phyloP scores from a whole-genome alignment of 2,113 vertebrate species.

The Phrynosoma blainvillii region DNA sequence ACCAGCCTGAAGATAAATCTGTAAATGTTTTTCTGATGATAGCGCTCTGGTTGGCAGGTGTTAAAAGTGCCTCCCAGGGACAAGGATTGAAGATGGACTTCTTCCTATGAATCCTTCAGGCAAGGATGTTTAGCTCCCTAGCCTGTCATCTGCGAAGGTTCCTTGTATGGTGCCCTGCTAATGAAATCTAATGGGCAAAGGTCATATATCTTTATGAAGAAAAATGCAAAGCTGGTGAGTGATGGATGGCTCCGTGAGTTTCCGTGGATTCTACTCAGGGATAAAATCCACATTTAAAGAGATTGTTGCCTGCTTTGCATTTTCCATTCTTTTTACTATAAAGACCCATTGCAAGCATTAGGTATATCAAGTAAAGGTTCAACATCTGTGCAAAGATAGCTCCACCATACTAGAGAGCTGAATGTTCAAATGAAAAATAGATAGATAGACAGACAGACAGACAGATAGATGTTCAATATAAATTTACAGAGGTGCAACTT shows the following conservation, averaged over 20 bases:
- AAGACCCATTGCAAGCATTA: conserved; percentile 47
- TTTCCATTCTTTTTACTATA: conserved; percentile 60
- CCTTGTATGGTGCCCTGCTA: conserved; percentile 86
- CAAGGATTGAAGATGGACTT: conserved; percentile 95
- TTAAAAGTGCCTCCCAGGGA: conserved; percentile 99
- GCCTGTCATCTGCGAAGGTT: conserved; percentile 80
- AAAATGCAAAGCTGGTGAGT: conserved; percentile 80
- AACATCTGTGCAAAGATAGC: conserved; percentile 58
- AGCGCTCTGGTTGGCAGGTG: conserved; percentile 98
- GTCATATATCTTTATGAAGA: conserved; percentile 88
- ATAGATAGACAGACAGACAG: not conserved
- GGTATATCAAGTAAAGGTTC: conserved; percentile 46
- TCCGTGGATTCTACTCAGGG: conserved; percentile 74
- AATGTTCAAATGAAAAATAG: conserved; percentile 39
- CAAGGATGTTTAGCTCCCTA: conserved; percentile 84
- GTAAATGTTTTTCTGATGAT: conserved; percentile 99
- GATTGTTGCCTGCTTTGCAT: conserved; percentile 57
- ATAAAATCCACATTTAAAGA: conserved; percentile 77
- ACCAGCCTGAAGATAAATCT: conserved; percentile 98
- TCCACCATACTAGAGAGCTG: conserved; percentile 27
- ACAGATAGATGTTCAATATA: conserved; percentile 17
- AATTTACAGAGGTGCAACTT: not conserved
- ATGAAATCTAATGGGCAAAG: conserved; percentile 89
- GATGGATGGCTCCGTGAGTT: conserved; percentile 80
- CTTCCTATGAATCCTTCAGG: conserved; percentile 84